A percentile compares a stretch with the other conserved stretches of the same genome.
Conservation (phyloP, 2,888 invertebrate species). For the Acanthosepion lycidas region DNA sequence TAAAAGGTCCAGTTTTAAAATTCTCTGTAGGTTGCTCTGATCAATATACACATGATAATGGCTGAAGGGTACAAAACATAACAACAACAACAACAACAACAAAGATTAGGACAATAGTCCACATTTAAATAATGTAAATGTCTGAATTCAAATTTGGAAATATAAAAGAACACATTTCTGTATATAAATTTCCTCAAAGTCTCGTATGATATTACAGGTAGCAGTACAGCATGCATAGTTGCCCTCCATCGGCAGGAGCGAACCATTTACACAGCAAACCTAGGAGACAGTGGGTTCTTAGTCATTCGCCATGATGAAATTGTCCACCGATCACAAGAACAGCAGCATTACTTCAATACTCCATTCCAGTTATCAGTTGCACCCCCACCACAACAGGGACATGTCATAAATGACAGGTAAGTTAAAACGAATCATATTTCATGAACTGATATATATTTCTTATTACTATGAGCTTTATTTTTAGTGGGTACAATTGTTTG, state of each 20-base stretch:
- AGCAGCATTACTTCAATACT: conserved; percentile 99
- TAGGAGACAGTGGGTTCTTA: conserved; percentile 99
- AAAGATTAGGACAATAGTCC: too few species aligned
- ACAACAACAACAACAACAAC: too few species aligned
- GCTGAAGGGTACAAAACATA: too few species aligned
- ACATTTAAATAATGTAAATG: too few species aligned
- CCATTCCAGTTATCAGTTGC: conserved; percentile 97
- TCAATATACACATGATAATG: too few species aligned
- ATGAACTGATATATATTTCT: too few species aligned
- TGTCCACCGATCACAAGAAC: conserved; percentile 94
- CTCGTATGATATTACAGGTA: conserved; percentile 79
- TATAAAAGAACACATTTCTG: too few species aligned
- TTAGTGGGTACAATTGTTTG: too few species aligned
- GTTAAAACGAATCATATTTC: conserved; percentile 47
- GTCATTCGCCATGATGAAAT: conserved; percentile 79
- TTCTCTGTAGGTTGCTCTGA: too few species aligned
- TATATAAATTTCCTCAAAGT: background rate
- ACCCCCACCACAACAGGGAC: conserved; percentile 86
- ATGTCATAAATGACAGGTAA: conserved; percentile 91
- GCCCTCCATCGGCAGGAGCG: conserved; percentile 91
- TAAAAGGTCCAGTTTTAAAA: too few species aligned
- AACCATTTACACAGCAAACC: conserved; percentile 94
- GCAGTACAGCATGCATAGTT: conserved; percentile 97
- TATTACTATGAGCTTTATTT: too few species aligned
- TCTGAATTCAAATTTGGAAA: too few species aligned